These are phyloP conservation scores for Lophotis ruficrista DNA, from an alignment of 2,113 vertebrate species.

Conservation along the genomic window DNA sequence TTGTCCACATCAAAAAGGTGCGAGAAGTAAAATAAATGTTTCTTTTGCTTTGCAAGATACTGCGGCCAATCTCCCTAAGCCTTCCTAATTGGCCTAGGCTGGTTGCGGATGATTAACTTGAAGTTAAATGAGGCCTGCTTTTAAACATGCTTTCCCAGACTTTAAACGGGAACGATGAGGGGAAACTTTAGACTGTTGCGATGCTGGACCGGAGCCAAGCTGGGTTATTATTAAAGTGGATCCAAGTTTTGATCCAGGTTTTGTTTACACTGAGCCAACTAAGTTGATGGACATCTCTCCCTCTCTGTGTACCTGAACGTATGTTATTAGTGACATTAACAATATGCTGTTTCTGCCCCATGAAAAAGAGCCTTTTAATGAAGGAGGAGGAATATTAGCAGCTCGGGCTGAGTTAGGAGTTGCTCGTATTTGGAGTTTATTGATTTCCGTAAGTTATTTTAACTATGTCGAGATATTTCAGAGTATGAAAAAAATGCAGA, in stretches of 20 bases:
- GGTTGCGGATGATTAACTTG: constrained; percentile 76
- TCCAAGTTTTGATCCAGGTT: constrained; percentile 77
- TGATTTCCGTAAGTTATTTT: constrained; percentile 6
- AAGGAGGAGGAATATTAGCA: neutral
- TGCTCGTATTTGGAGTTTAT: neutral
- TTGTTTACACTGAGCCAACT: constrained; percentile 62
- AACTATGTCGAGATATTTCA: neutral
- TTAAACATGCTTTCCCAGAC: constrained; percentile 73
- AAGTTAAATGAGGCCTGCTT: constrained; percentile 81
- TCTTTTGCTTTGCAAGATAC: constrained; percentile 45
- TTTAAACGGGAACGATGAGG: constrained; percentile 69
- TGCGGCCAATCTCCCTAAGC: constrained; percentile 30
- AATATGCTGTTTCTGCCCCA: neutral
- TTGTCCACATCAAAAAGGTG: constrained; percentile 72
- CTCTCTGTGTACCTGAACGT: neutral
- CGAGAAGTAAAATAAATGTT: constrained; percentile 72
- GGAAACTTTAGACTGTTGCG: constrained; percentile 59
- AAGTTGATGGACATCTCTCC: constrained; percentile 30
- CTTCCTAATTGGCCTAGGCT: constrained; percentile 46
- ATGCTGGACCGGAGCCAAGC: constrained; percentile 73
- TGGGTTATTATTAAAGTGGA: constrained; percentile 74
- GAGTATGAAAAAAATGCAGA: neutral
- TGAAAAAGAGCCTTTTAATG: neutral
- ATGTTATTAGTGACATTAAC: neutral
- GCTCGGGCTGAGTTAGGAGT: neutral